A percentile compares a stretch with the other conserved stretches of the same genome.
These are phyloP conservation scores for Myanophis thanlyinensis DNA, from an alignment of 2,113 vertebrate genomes.

Conservation along the genomic window DNA sequence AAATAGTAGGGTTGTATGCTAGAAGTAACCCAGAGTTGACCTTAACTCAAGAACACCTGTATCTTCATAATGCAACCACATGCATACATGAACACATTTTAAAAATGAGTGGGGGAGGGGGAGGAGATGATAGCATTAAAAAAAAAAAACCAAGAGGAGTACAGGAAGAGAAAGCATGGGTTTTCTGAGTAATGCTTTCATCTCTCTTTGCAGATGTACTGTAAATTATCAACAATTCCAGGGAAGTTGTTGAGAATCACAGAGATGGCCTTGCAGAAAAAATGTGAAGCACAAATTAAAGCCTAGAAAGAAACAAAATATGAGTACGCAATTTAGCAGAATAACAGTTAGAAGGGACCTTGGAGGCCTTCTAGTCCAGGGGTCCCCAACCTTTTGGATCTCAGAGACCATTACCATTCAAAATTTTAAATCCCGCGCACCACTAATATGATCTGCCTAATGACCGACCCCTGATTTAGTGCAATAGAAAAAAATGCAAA, in stretches of 20 bases:
- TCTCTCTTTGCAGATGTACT: not conserved
- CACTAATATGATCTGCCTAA: too few relatives aligned
- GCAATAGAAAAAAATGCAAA: too few relatives aligned
- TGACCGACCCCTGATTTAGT: too few relatives aligned
- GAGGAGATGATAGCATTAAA: not conserved
- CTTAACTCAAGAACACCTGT: not conserved
- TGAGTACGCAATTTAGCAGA: not conserved
- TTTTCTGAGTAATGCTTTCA: not conserved
- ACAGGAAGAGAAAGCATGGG: not conserved
- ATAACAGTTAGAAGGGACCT: not conserved
- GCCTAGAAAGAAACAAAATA: not conserved
- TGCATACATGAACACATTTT: not conserved
- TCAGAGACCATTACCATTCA: too few relatives aligned
- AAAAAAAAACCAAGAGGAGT: not conserved
- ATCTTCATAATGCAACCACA: not conserved
- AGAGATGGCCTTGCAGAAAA: not conserved
- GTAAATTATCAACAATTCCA: not conserved
- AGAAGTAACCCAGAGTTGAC: not conserved
- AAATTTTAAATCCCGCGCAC: too few relatives aligned
- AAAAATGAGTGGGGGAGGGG: not conserved
- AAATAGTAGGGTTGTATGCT: not conserved
- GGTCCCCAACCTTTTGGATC: too few relatives aligned
- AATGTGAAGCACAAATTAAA: not conserved
- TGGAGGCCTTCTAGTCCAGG: not conserved
- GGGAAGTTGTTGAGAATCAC: not conserved